Percentiles rank a stretch among this genome's conserved stretches.
These are phyloP conservation scores for Sebastes hopkinsi DNA, from an alignment of 2,797 vertebrate species.

Conservation along the genomic window DNA sequence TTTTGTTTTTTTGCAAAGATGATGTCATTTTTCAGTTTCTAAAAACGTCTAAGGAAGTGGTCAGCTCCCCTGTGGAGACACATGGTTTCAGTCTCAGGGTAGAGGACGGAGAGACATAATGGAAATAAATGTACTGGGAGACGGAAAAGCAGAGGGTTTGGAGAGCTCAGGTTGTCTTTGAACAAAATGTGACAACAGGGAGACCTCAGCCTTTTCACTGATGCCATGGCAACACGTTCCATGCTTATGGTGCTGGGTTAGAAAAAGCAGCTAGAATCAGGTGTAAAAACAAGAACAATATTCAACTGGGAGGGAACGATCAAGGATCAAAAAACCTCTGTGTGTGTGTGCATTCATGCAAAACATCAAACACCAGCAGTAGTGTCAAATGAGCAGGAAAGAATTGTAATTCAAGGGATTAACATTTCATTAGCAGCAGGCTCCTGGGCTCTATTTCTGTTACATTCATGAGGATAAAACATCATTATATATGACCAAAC, in stretches of 20 bases:
- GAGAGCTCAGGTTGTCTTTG: slow-evolving; percentile 41
- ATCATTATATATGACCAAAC: slow-evolving; percentile 11
- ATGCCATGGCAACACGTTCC: slow-evolving; percentile 68
- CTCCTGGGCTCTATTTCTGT: slow-evolving; percentile 3
- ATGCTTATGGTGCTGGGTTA: slow-evolving; percentile 20
- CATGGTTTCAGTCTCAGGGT: slow-evolving; percentile 14
- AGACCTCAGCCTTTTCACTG: slow-evolving; percentile 50
- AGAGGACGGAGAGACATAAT: background rate
- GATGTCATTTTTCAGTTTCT: background rate
- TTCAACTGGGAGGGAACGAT: background rate
- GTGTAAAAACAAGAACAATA: slow-evolving; percentile 37
- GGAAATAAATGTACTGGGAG: slow-evolving; percentile 6
- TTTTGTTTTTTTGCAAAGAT: slow-evolving; percentile 1
- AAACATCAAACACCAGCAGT: slow-evolving; percentile 10
- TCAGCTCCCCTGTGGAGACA: slow-evolving; percentile 17
- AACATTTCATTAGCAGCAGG: slow-evolving; percentile 27
- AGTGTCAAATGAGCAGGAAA: slow-evolving; percentile 31
- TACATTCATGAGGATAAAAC: slow-evolving; percentile 11
- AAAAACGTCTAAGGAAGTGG: slow-evolving; percentile 1
- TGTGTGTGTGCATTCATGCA: slow-evolving; percentile 16
- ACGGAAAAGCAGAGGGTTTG: slow-evolving; percentile 15
- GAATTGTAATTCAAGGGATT: slow-evolving; percentile 36
- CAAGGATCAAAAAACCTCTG: background rate
- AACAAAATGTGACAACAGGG: slow-evolving; percentile 56
- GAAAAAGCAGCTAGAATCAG: slow-evolving; percentile 36